Conservation (phyloP, 2,888 invertebrate genomes). For the Drosophila aldrichi region DNA sequence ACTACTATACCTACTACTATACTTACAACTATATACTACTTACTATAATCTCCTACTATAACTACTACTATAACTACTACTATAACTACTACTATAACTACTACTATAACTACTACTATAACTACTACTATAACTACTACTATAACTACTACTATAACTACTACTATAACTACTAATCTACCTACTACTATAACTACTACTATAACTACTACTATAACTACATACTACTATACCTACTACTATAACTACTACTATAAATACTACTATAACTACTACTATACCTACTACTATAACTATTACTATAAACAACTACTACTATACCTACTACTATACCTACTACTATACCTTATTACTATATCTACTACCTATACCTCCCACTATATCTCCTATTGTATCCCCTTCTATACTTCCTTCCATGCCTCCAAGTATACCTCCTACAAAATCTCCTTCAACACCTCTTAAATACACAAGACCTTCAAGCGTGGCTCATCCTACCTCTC, state of each 20-base stretch:
- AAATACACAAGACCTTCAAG: neutral
- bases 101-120: too few relatives aligned
- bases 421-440: neutral
- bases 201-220: too few relatives aligned
- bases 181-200: too few relatives aligned
- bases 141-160: too few relatives aligned
- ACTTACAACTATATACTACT: neutral
- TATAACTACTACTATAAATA: neutral
- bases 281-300: too few relatives aligned
- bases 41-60: too few relatives aligned
- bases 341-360: neutral
- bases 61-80: too few relatives aligned
- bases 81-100: too few relatives aligned
- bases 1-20: neutral
- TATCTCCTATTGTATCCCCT: too few relatives aligned
- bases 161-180: too few relatives aligned
- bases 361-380: neutral
- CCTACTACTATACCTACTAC: too few relatives aligned
- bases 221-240: neutral
- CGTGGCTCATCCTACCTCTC: neutral
- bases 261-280: neutral
- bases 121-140: too few relatives aligned
- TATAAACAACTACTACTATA: neutral
- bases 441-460: neutral
- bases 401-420: neutral